Evolutionary conservation across 2,888 invertebrate species (phyloP), one percentile per base, ranked within the genome.

Genomic region (Omphaloscelis lunosa): DNA sequence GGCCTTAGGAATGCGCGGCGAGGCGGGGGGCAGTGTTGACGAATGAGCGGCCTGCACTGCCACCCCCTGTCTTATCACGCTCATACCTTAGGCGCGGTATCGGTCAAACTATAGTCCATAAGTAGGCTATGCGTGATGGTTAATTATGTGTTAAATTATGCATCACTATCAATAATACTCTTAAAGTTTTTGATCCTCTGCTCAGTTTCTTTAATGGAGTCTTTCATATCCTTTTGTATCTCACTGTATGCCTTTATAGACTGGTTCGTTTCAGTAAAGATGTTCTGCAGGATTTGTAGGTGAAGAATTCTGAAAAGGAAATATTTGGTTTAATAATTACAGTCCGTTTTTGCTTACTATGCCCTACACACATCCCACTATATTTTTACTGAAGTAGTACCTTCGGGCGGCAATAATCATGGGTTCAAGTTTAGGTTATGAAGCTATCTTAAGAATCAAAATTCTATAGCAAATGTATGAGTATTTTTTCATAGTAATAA

Each of bases 201-300:
- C 82, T 96, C 95, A 0, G 95, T 94, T 34, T 95, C 95, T 65
- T 92, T 93, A 34, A 96, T 93, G 58, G 91, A 92, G 0, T 96
- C 95, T 62, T 94, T 95, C 3, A 97, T 89, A 73, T 96, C 96
- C 75, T 94, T 96, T 79, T 96, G 95, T 45, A 97, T 90, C 85
- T 96, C 96, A 66, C 91, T 91, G 85, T 96, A 97, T 0, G 97
- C 95, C 75, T 93, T 94, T 17, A 96, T 95, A 1, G 96, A 96
- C 79, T 95, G 94, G 82, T 95, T 96, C 0, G 96, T 96, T 85
- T 96, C 96, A 0, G 95, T 95, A 84, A 95, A 97, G 27, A 96
- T 95, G 77, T 94, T 95, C 61, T 95, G 95, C 23, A 96, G 88
- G 17, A 96, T 95, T 90, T 96, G 95, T 4, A 96, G 89, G 68